Evolutionary conservation across 2,888 invertebrate species (phyloP).

Genomic region (Toxonevra muliebris): DNA sequence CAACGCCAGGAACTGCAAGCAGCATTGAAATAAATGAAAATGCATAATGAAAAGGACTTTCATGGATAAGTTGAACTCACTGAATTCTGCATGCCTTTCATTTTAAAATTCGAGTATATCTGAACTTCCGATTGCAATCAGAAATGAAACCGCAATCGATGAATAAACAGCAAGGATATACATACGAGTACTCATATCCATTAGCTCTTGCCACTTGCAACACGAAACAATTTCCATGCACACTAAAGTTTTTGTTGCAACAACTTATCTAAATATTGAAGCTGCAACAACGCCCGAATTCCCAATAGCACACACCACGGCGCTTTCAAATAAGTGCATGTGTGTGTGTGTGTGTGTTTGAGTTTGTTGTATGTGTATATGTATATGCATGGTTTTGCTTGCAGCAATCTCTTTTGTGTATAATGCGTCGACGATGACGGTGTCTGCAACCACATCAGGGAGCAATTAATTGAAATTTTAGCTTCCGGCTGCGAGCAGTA

Average conservation of each 20-base stretch:
- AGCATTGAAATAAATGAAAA: background rate
- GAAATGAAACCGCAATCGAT: slow-evolving; percentile 17
- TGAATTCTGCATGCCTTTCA: background rate
- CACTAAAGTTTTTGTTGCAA: slow-evolving; percentile 1
- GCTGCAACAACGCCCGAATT: background rate
- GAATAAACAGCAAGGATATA: background rate
- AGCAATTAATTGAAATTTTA: slow-evolving; percentile 43
- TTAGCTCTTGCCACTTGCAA: background rate
- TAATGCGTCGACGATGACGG: slow-evolving; percentile 10
- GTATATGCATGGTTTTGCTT: background rate
- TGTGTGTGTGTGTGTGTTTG: background rate
- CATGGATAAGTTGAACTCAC: background rate
- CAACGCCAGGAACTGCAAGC: slow-evolving; percentile 3
- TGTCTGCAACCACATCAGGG: slow-evolving; percentile 32
- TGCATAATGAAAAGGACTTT: background rate
- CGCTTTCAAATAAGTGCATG: slow-evolving; percentile 2
- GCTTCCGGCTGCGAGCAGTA: slow-evolving; percentile 26
- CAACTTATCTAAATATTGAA: slow-evolving; percentile 32
- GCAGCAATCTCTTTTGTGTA: background rate
- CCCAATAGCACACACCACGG: slow-evolving; percentile 4
- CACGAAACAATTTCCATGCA: background rate
- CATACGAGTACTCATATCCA: background rate
- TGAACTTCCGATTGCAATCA: background rate
- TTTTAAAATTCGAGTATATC: background rate
- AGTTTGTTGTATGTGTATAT: background rate